Base-by-base conservation (phyloP, 2,888 invertebrate genomes). In the Apotomis betuletana region DNA sequence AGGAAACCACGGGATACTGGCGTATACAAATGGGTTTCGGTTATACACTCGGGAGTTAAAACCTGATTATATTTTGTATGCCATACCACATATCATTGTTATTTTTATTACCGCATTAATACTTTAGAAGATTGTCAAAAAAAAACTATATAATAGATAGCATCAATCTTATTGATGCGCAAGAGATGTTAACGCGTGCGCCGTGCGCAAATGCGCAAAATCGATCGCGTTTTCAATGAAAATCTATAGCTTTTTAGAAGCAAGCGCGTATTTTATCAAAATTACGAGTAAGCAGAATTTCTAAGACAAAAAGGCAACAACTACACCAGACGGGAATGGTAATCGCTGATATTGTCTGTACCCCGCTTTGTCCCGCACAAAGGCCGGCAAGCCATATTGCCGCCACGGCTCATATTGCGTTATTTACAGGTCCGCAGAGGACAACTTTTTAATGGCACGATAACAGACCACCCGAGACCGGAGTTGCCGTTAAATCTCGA, bases 371-470 rank as follows among this genome's bases (percentile, higher is more conserved):
- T 64, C 54, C 52, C 54, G 44, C 13, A 65, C 70, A 64, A 65
- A 51, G 52, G 63, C 68, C 64, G 67, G 69, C 63, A 67, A 67
- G 58, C 65, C 78, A 78, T 81, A 78, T 78, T 82, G 78, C 80
- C 78, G 79, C 79, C 75, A 77, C 77, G 81, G 78, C 82, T 87
- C 87, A 88, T 90, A 88, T 88, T 89, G 84, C 85, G 87, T 90
- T 90, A 91, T 92, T 92, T 90, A 92, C 87, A 84, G 85, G 86
- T 79, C 92, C 91, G 81, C 86, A 79, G 92, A 90, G 92, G 87
- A 90, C 92, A 91, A 93, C 90, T 92, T 92, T 92, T 91, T 92
- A 92, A 92, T 91, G 86, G 89, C 85, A 86, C 88, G 92, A 92
- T 93, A 92, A 92, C 92, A 89, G 92, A 91, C 90, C 92, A 89